These are phyloP conservation scores for Julus scanicus DNA, from an alignment of 2,888 invertebrate genomes.

Conservation along the genomic window DNA sequence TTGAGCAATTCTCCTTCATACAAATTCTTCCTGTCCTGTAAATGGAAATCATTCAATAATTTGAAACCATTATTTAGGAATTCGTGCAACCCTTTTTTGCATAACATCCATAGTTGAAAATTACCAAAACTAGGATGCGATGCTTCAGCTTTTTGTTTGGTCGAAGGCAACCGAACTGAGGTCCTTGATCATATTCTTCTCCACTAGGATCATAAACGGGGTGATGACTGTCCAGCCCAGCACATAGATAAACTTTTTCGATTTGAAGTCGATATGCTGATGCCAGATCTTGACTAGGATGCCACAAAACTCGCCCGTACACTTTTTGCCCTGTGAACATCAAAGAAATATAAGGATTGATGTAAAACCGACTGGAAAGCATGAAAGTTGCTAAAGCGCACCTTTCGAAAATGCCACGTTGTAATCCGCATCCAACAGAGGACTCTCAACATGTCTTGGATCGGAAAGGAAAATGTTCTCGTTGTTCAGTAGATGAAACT, in stretches of 20 bases:
- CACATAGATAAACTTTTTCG: constrained; percentile 66
- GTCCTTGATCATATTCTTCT: constrained; percentile 65
- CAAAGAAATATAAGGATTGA: not conserved
- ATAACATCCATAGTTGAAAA: constrained; percentile 55
- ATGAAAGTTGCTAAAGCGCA: constrained; percentile 53
- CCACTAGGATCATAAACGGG: constrained; percentile 67
- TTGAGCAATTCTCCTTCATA: constrained; percentile 62
- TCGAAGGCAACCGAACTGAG: constrained; percentile 67
- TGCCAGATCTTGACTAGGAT: constrained; percentile 66
- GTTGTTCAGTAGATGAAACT: constrained; percentile 66
- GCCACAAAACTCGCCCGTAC: constrained; percentile 67
- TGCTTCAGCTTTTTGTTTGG: constrained; percentile 64
- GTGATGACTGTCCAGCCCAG: constrained; percentile 66
- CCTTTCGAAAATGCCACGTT: constrained; percentile 64
- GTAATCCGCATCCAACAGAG: constrained; percentile 63
- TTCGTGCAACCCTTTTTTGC: not conserved
- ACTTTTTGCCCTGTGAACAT: constrained; percentile 61
- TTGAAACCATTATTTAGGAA: not conserved
- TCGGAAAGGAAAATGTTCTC: constrained; percentile 64
- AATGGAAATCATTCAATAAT: constrained; percentile 50
- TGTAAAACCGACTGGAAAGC: not conserved
- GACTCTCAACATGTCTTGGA: constrained; percentile 59
- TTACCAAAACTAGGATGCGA: constrained; percentile 66
- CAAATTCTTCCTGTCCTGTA: constrained; percentile 65
- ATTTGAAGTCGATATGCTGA: constrained; percentile 65